Conservation (phyloP, 1,140 invertebrate genomes). For the Eueides isabella region DNA sequence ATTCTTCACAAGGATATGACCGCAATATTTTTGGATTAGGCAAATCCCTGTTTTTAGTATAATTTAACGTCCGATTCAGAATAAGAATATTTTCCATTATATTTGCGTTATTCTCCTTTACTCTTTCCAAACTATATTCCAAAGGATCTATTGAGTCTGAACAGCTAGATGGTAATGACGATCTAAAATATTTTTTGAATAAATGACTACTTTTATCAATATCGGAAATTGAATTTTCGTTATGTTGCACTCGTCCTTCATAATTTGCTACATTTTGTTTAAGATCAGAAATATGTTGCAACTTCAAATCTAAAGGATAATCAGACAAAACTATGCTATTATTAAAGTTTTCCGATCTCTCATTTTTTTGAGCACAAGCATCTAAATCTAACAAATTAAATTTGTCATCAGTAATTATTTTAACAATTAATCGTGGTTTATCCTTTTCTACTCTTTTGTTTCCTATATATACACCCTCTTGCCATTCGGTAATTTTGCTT, state of each 20-base stretch:
- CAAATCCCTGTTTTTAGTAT: conserved; percentile 73
- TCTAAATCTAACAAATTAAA: conserved; percentile 62
- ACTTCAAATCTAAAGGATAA: conserved; percentile 6
- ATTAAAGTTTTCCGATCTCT: conserved; percentile 2
- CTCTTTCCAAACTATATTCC: conserved; percentile 74
- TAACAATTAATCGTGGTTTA: conserved; percentile 65
- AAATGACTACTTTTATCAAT: neutral
- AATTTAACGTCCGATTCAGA: conserved; percentile 72
- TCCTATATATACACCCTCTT: conserved; percentile 29
- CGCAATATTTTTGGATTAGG: conserved; percentile 58
- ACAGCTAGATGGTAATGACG: conserved; percentile 13
- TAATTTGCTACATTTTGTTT: conserved; percentile 1
- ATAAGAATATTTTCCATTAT: conserved; percentile 79
- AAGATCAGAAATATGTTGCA: conserved; percentile 1
- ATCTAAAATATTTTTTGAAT: conserved; percentile 12
- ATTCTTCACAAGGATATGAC: conserved; percentile 64
- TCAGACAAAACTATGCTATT: conserved; percentile 12
- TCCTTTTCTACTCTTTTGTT: conserved; percentile 54
- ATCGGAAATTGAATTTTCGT: neutral
- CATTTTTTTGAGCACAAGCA: conserved; percentile 55
- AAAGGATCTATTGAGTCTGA: conserved; percentile 54
- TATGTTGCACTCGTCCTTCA: neutral
- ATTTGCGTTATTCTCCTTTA: conserved; percentile 74
- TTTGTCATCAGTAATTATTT: conserved; percentile 59
- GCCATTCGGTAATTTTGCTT: neutral